phyloP scores from a whole-genome alignment of 2,797 vertebrate genomes.

The Xyrichtys novacula region DNA sequence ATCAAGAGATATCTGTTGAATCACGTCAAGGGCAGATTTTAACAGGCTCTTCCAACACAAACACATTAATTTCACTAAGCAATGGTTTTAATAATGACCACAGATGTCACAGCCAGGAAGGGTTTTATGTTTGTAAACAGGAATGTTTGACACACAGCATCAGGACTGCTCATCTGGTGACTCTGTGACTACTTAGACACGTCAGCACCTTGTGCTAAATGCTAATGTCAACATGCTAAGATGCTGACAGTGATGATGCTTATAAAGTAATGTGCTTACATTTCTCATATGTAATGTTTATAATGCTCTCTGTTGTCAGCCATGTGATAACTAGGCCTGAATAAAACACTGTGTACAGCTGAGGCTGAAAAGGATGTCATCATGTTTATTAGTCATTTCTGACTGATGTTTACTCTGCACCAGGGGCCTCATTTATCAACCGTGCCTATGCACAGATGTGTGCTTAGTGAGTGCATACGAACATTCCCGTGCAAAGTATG shows the following conservation, averaged over 20 bases:
- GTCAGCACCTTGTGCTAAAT: not conserved
- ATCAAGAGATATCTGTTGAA: not conserved
- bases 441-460: no score
- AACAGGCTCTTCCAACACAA: not conserved
- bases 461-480: no score
- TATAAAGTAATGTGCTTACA: not conserved
- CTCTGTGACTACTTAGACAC: not conserved
- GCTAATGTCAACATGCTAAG: not conserved
- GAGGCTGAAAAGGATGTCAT: no score
- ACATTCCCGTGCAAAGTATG: no score
- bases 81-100: not conserved
- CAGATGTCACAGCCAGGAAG: not conserved
- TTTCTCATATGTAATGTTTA: no score
- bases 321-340: no score
- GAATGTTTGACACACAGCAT: not conserved
- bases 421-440: no score
- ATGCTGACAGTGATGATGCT: not conserved
- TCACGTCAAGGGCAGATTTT: conserved; percentile 23
- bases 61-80: not conserved
- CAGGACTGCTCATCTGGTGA: not conserved
- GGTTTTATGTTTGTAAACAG: conserved; percentile 5
- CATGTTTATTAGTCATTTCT: no score
- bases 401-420: no score
- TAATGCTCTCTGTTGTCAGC: no score
- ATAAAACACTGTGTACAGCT: no score